A percentile compares a stretch with the other conserved stretches of the same genome.
Conservation (phyloP, 2,888 invertebrate species). For the Scaptodrosophila latifasciaeformis region DNA sequence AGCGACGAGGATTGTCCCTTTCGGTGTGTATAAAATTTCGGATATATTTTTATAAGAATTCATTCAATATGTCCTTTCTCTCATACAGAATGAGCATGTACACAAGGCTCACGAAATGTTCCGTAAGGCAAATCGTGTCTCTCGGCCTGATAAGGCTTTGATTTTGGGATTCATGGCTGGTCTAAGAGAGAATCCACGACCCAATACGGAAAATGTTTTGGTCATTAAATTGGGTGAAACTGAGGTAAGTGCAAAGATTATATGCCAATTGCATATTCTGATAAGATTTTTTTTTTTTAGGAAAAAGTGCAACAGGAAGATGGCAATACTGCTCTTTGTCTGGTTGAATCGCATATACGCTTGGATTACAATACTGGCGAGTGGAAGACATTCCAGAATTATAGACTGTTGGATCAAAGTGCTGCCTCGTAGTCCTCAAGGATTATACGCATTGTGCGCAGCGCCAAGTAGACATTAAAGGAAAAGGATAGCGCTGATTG, state of each 20-base stretch:
- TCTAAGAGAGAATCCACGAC: conserved; percentile 97
- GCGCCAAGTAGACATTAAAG: conserved; percentile 21
- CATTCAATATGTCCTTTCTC: background rate
- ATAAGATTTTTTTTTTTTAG: conserved; percentile 47
- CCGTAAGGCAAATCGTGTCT: conserved; percentile 95
- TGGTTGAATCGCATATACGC: conserved; percentile 93
- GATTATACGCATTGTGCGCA: conserved; percentile 59
- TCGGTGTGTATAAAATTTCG: conserved; percentile 66
- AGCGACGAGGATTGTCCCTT: conserved; percentile 72
- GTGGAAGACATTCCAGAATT: conserved; percentile 96
- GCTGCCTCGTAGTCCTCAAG: conserved; percentile 62
- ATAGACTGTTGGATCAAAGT: conserved; percentile 82
- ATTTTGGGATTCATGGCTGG: conserved; percentile 99
- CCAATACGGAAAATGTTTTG: conserved; percentile 96
- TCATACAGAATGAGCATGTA: conserved; percentile 93
- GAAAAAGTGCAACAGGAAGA: conserved; percentile 92
- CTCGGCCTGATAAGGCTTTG: conserved; percentile 96
- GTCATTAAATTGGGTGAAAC: conserved; percentile 96
- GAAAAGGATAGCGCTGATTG: too few species aligned
- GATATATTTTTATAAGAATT: too few species aligned
- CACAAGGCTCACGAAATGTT: conserved; percentile 98
- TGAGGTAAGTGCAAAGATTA: conserved; percentile 74
- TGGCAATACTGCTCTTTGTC: conserved; percentile 80
- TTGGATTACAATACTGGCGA: conserved; percentile 99
- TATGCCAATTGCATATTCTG: background rate